phyloP scores from a whole-genome alignment of 2,888 invertebrate species.

The Microctonus aethiopoides region DNA sequence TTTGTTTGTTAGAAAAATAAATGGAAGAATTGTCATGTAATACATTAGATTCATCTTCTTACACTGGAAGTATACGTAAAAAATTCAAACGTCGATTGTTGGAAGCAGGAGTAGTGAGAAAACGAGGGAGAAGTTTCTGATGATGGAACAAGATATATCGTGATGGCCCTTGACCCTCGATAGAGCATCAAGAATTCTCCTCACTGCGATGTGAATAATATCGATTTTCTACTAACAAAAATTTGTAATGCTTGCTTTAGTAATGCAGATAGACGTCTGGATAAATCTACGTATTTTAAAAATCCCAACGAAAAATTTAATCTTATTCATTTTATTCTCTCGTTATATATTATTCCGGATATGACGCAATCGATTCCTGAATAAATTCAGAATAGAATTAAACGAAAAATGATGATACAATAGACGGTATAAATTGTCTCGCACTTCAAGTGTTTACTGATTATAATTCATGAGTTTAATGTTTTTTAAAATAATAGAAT shows the following conservation, averaged over 20 bases:
- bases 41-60: too few relatives aligned
- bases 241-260: not conserved
- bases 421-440: not conserved
- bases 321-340: not conserved
- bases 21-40: too few relatives aligned
- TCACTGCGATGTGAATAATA: slow-evolving; percentile 34
- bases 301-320: not conserved
- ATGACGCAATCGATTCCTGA: slow-evolving; percentile 32
- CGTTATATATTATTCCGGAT: slow-evolving; percentile 10
- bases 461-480: not conserved
- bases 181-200: slow-evolving; percentile 35
- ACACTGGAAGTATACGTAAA: not conserved
- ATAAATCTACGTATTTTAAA: not conserved
- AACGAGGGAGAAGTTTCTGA: not conserved
- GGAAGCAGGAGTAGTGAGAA: not conserved
- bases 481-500: not conserved
- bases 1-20: slow-evolving; percentile 28
- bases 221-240: slow-evolving; percentile 37
- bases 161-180: slow-evolving; percentile 45
- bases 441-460: not conserved
- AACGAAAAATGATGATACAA: not conserved
- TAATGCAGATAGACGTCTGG: not conserved
- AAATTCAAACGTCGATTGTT: slow-evolving; percentile 10
- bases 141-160: slow-evolving; percentile 21
- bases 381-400: slow-evolving; percentile 42